Evolutionary conservation across 1,140 invertebrate genomes (phyloP).

Genomic region (Pogonomyrmex californicus): DNA sequence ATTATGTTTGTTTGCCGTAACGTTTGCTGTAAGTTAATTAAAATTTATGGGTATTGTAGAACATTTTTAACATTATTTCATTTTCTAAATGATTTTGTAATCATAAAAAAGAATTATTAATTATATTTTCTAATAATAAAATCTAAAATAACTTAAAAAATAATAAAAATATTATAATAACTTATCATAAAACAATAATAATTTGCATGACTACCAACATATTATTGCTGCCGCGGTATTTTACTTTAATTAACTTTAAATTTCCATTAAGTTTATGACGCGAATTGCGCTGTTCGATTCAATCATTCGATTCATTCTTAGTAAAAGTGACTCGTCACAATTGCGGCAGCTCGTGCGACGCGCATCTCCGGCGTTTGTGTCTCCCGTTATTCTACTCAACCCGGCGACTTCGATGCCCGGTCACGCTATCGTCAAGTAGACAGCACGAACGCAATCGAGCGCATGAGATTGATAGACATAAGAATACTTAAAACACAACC

Average conservation of each 20-base stretch:
- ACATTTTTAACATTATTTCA: conserved; percentile 4
- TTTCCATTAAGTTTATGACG: not conserved
- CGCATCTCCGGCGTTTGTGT: conserved; percentile 74
- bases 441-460: conserved; percentile 42
- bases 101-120: not conserved
- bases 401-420: conserved; percentile 65
- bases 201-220: not conserved
- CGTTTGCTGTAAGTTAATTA: not conserved
- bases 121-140: conserved; percentile 2
- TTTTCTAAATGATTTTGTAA: not conserved
- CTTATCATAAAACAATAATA: not conserved
- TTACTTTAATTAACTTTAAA: not conserved
- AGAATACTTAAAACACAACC: conserved; percentile 25
- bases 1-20: not conserved
- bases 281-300: conserved; percentile 7
- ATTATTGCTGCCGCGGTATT: not conserved
- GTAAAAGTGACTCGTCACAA: conserved; percentile 77
- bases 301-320: conserved; percentile 34
- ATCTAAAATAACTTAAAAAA: not conserved
- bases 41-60: not conserved
- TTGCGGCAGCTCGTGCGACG: conserved; percentile 54
- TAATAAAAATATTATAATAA: not conserved
- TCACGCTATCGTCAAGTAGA: conserved; percentile 26
- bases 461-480: conserved; percentile 36
- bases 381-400: conserved; percentile 83